A percentile compares a stretch with the other conserved stretches of the same genome.
phyloP scores from a whole-genome alignment of 2,797 vertebrate species.

The Xiphorhynchus erythropygius region DNA sequence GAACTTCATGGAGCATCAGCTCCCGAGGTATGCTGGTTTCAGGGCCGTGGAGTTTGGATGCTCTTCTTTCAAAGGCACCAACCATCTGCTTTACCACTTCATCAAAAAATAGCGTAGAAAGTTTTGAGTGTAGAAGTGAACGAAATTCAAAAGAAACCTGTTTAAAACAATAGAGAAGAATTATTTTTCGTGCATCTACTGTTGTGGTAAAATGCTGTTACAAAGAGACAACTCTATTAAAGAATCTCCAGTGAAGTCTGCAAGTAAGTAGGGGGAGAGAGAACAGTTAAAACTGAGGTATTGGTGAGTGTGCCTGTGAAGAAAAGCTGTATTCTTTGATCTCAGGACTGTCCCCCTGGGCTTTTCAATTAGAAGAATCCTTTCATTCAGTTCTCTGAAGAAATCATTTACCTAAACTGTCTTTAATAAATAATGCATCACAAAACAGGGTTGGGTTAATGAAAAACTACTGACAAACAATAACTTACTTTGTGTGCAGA shows the following conservation, averaged over 20 bases:
- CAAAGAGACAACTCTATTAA: not conserved
- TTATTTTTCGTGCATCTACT: not conserved
- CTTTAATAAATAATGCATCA: not conserved
- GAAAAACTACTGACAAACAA: not conserved
- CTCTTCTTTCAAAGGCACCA: conserved; percentile 89
- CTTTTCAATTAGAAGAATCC: not conserved
- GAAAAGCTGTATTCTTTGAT: not conserved
- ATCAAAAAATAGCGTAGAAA: conserved; percentile 91
- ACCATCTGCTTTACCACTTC: conserved; percentile 98
- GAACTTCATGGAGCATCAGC: conserved; percentile 93
- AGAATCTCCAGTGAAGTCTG: not conserved
- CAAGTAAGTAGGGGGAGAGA: not conserved
- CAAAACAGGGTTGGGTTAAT: not conserved
- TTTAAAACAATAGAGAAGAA: not conserved
- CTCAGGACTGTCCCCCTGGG: not conserved
- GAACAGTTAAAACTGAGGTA: not conserved
- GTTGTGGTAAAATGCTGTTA: not conserved
- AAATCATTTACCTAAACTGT: not conserved
- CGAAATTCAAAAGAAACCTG: conserved; percentile 97
- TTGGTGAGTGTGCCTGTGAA: not conserved
- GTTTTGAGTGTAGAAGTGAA: conserved; percentile 92
- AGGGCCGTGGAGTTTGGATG: conserved; percentile 83
- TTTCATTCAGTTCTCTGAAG: not conserved
- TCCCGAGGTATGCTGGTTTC: conserved; percentile 92
- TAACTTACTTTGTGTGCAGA: not conserved